Conservation (phyloP, 2,113 vertebrate genomes). For the Rhagologus leucostigma region DNA sequence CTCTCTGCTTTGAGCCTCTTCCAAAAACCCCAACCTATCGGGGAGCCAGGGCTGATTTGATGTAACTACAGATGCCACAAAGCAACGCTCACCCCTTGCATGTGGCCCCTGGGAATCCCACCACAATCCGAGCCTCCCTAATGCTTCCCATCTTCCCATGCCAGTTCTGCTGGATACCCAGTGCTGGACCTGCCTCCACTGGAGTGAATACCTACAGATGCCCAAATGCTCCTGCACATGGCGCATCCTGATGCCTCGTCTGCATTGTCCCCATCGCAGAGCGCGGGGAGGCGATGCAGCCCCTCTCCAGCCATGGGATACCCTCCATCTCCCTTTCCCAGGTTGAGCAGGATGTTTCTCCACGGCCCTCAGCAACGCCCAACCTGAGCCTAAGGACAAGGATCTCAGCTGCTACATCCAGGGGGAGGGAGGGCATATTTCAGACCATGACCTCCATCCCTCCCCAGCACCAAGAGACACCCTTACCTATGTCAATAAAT, state of each 20-base stretch:
- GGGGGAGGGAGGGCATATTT: not conserved
- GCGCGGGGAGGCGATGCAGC: fast-evolving
- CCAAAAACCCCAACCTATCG: not conserved
- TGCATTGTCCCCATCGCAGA: not conserved
- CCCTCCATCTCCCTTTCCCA: not conserved
- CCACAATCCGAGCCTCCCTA: fast-evolving
- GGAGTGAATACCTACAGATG: not conserved
- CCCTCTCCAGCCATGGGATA: too few species aligned
- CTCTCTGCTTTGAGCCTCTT: not conserved
- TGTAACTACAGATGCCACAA: not conserved
- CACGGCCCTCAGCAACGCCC: fast-evolving
- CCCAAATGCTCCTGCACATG: not conserved
- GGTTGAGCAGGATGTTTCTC: not conserved
- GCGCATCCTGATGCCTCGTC: not conserved
- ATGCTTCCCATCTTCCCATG: not conserved
- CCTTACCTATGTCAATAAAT: not conserved
- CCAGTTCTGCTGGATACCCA: not conserved
- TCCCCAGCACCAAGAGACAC: not conserved
- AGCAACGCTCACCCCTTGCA: not conserved
- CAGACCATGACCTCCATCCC: not conserved
- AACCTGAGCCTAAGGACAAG: not conserved
- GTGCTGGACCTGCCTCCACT: not conserved
- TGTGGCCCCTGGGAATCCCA: fast-evolving
- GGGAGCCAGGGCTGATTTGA: not conserved
- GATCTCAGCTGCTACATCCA: not conserved